Evolutionary conservation across 2,113 vertebrate genomes (phyloP), one percentile per base, ranked within the genome.

Genomic region (Lichenostomus cassidix): DNA sequence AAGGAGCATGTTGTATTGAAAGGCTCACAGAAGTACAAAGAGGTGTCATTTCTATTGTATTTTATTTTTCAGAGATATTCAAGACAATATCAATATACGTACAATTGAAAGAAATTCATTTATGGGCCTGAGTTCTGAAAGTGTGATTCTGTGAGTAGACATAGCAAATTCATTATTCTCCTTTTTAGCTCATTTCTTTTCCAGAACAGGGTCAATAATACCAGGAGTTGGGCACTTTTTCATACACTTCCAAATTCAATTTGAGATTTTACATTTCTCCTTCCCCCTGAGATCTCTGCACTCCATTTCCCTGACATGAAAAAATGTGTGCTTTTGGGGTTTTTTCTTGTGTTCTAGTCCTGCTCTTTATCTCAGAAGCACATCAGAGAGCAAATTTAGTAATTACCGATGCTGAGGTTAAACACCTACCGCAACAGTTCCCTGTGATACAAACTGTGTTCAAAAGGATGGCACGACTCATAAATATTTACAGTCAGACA

Each of bases 61-160:
- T 98, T 94, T 97, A 42, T 91, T 95, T 97, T 97, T 85, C 95
- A 98, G 98, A 92, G 98, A 98, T 75, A 96, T 98, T 93, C 98
- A 98, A 97, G 98, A 98, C 85, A 98, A 98, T 74, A 98, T 98
- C 88, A 98, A 98, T 69, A 97, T 98, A 91, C 97, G 96, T 41
- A 96, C 91, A 22, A 96, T 98, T 75, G 96, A 97, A 96, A 97
- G 89, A 87, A 98, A 98, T 85, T 97, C 98, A 24, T 98, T 98
- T 92, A 60, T 37, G 41, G 98, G 98, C 82, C 97, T 98, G 71
- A 98, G 98, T 93, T 96, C 95, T 94, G 97, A 98, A 90, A 97
- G 96, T 44, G 87, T 98, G 53, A 97, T 97, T 95, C 95, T 98
- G 98, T 98, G 97, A 98, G 98, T 98, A 97, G 65, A 52, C 24